phyloP scores from a whole-genome alignment of 1,140 invertebrate species.

The Nilaparvata lugens region DNA sequence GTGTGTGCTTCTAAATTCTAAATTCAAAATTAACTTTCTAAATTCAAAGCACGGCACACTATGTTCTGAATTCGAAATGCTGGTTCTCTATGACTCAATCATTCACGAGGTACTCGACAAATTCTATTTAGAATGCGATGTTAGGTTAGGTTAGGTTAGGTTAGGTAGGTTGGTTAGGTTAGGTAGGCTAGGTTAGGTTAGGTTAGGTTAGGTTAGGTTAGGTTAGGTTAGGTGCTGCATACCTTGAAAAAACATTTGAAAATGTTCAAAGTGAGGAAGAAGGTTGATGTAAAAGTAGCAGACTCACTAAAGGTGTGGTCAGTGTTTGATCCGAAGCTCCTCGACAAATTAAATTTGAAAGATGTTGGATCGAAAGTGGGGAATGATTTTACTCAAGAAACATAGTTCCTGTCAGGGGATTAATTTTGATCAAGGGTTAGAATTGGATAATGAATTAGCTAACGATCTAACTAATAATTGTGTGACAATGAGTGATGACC shows the following conservation, averaged over 20 bases:
- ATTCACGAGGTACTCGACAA: constrained; percentile 57
- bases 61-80: constrained; percentile 78
- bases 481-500: constrained; percentile 56
- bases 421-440: constrained; percentile 29
- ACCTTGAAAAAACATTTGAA: constrained; percentile 68
- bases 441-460: constrained; percentile 21
- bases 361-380: neutral
- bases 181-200: no score
- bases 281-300: constrained; percentile 57
- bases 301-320: constrained; percentile 55
- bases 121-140: constrained; percentile 76
- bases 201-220: no score
- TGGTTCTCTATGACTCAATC: constrained; percentile 80
- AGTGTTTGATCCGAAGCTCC: constrained; percentile 38
- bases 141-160: no score
- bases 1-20: no score
- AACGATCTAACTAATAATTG: constrained; percentile 32
- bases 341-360: neutral
- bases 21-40: no score
- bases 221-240: constrained; percentile 37
- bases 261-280: constrained; percentile 66
- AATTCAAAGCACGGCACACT: no score
- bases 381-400: constrained; percentile 10
- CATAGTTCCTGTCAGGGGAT: constrained; percentile 1
- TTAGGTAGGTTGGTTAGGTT: no score